Evolutionary conservation across 2,888 invertebrate genomes (phyloP), one percentile per base, ranked within the genome.

Genomic region (Hirtodrosophila alboralis): DNA sequence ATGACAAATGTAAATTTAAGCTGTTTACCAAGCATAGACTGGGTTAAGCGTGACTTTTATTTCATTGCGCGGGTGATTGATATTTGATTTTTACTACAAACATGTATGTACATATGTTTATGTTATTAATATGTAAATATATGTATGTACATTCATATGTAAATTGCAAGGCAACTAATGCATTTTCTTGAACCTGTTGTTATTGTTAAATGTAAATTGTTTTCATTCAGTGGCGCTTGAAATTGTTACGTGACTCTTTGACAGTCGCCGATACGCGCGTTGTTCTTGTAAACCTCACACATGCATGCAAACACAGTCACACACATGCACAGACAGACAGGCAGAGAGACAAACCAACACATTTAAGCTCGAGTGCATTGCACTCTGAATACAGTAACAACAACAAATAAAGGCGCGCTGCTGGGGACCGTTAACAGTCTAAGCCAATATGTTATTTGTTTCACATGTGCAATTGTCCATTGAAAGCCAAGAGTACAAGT

Each of bases 211-310:
- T 63, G 37, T 47, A 37, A 63, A 51, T 52, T 59, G 47, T 31
- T 56, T 52, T 44, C 49, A 64, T 52, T 63, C 48, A 49, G 36
- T 36, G 71, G 72, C 43, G 62, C 56, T 47, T 38, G 14, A 37
- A 23, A 28, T 18, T 44, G 79, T 70, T 81, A 79, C 78, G 78
- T 79, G 78, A 79, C 75, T 33, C 7, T 61, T 59, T 60, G 47
- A 33, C 51, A 81, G 78, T 78, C 75, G 49, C 40, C 58, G 30
- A 33, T 54, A 51, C 51, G 49, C 41, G 56, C 47, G 68, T 48
- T 75, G 71, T 77, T 80, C 81, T 76, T 47, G 56, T 45, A 43
- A 72, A 77, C 74, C 65, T 58, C 23, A n/a, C n/a, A n/a, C n/a
- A n/a, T 47, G 31, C 58, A 61, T 51, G 37, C 40, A 65, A 6